Base-by-base conservation (phyloP, 2,113 vertebrate genomes). In the Pelecanoides urinatrix region DNA sequence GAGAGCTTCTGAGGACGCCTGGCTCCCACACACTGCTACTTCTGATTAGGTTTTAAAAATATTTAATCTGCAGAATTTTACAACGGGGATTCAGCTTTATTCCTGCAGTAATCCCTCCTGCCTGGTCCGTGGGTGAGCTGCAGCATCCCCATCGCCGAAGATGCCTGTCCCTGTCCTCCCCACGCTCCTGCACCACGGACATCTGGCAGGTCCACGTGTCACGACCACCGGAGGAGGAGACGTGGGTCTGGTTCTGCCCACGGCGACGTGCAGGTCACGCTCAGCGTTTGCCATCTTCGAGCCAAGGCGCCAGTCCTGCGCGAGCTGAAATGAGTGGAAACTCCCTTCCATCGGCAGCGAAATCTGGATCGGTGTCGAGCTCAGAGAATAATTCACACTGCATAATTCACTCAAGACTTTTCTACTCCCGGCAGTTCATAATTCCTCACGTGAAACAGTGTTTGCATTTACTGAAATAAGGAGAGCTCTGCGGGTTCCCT, bases 221-320 rank as follows among this genome's bases (percentile, higher is more conserved):
- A n/a, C 3, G 4, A 27, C 17, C 70, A 15, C 9, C 2, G 2
- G 62, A 59, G 71, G 6, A 89, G 77, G 17, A 75, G 36, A 11
- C 0, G 4, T 13, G 44, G 34, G 32, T 18, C 83, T 50, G 68
- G 47, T 34, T 49, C 50, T 86, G 72, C 61, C 47, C 58, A 11
- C 0, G 0, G 52, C 4, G 1, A 47, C 0, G 1, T 7, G 47
- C 70, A 45, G 70, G 19, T 52, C 45, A 16, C 2, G 0, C n/a
- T 71, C 77, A 32, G 77, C 0, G 0, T 68, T 52, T 47, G 49
- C 34, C 47, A 34, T 4, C 38, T 17, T 12, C 0, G 2, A 50
- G 65, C 49, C 66, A 10, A 29, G 58, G 52, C 2, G 1, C 38
- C 10, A 11, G 62, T 12, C 50, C 65, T 38, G 38, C 2, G 4